Percentiles rank a stretch among this genome's conserved stretches.
phyloP scores from a whole-genome alignment of 2,797 vertebrate species.

The Selene dorsalis region DNA sequence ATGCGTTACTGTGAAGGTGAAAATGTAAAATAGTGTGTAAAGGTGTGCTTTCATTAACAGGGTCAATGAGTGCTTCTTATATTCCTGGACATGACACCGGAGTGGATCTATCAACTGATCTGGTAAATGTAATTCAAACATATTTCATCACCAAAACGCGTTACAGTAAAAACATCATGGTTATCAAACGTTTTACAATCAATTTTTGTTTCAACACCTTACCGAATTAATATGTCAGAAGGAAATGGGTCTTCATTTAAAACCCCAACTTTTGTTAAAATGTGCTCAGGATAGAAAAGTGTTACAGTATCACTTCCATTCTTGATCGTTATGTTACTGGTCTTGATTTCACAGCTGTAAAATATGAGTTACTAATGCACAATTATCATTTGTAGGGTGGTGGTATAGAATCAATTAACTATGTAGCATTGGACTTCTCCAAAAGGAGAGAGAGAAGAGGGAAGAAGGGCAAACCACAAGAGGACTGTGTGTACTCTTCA shows the following conservation, averaged over 20 bases:
- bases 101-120: not conserved
- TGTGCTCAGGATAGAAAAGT: too few relatives aligned
- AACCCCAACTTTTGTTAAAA: too few relatives aligned
- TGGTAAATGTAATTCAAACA: slow-evolving; percentile 32
- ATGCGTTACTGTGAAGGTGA: too few relatives aligned
- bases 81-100: not conserved
- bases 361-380: not conserved
- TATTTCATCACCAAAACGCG: not conserved
- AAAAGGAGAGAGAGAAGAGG: not conserved
- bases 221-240: too few relatives aligned
- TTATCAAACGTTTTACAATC: too few relatives aligned
- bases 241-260: too few relatives aligned
- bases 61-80: not conserved
- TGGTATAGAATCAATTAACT: not conserved
- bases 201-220: too few relatives aligned
- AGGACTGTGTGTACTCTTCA: slow-evolving; percentile 36
- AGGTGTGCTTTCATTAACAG: slow-evolving; percentile 8
- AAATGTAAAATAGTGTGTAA: not conserved
- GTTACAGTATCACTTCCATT: too few relatives aligned
- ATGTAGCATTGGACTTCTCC: slow-evolving; percentile 30
- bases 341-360: too few relatives aligned
- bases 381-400: slow-evolving; percentile 25
- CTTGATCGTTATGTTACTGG: too few relatives aligned
- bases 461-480: not conserved
- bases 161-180: too few relatives aligned